Base-by-base conservation (phyloP, 2,797 vertebrate species). In the Labeo calbasu region DNA sequence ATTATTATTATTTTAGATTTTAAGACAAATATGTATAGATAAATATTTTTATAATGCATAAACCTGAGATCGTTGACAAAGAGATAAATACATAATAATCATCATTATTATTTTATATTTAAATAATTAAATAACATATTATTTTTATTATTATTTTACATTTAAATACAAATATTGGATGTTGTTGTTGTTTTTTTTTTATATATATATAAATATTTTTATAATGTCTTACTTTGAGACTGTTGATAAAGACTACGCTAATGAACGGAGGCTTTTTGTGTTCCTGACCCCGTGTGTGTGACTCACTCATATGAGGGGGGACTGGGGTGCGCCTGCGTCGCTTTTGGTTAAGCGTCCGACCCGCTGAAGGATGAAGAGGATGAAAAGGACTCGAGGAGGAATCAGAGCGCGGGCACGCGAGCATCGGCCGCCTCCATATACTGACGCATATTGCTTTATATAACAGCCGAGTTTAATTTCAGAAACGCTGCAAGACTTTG, bases 361-460 rank as follows among this genome's bases (percentile, higher is more conserved):
- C 65, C n/a, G 10, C 50, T 69, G 73, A 78, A 61, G 76, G 53
- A 84, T 78, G 66, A 76, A 84, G 82, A 61, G 76, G 53, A 84
- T 78, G 66, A 76, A 84, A 76, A 83, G 69, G 12, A n/a, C 17
- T 65, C 1, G 63, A 77, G n/a, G 59, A 66, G 40, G 50, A 69
- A 68, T 23, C 51, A 83, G 28, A 36, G 17, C n/a, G 23, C 50
- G n/a, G 11, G 50, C 78, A 71, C 79, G 66, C 14, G 66, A 21
- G 69, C 80, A n/a, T 12, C 0, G 43, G 55, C 59, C 59, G 48
- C 82, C 72, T 68, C 72, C 82, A 17, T 57, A 17, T 2, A 55
- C 72, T 76, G 50, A 77, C 59, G 57, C 70, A 82, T 65, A 53
- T 17, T 40, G 57, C 55, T 65, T 82, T 82, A 75, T 82, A 53